Evolutionary conservation across 2,113 vertebrate genomes (phyloP), one percentile per base, ranked within the genome.

Genomic region (Pomatorhinus ruficollis): DNA sequence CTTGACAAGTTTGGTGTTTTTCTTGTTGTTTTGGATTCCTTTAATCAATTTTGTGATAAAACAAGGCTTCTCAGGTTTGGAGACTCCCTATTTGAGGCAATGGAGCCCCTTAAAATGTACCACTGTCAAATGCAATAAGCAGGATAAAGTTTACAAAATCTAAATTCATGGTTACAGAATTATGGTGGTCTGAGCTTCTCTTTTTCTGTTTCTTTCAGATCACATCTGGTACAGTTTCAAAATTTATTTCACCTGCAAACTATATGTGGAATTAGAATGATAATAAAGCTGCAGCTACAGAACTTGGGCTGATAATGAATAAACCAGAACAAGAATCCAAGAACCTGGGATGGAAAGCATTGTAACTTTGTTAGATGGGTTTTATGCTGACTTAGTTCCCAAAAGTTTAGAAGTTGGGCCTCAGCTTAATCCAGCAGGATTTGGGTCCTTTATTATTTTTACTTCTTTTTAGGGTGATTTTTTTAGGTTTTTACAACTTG

Each of bases 361-460:
- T 93, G 75, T 80, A 68, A 72, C 47, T 95, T 92, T 89, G 64
- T 93, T 93, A 93, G 84, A 54, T 74, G 85, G 35, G 31, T 44
- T 96, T 97, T 94, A 65, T 78, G 56, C 72, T 21, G 56, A 88
- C 71, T 83, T 92, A 68, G 68, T 71, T 96, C 92, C 92, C 85
- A 52, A 70, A 90, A 92, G 84, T 95, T 90, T 93, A 87, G 71
- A 96, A 91, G 50, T 39, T 86, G 71, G 79, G 75, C 85, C 84
- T 86, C 92, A 88, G 37, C 85, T 92, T 94, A 95, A 97, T 96
- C 95, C 93, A 45, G 70, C n/a, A 91, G 95, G 96, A 96, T 96
- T 96, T 94, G 47, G 7, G 53, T 76, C 65, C 83, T 96, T 93
- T 95, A 94, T 97, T 95, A 93, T 95, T 95, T 96, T 93, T 96